Evolutionary conservation across 2,797 vertebrate species (phyloP).

Genomic region (Falco rusticolus): DNA sequence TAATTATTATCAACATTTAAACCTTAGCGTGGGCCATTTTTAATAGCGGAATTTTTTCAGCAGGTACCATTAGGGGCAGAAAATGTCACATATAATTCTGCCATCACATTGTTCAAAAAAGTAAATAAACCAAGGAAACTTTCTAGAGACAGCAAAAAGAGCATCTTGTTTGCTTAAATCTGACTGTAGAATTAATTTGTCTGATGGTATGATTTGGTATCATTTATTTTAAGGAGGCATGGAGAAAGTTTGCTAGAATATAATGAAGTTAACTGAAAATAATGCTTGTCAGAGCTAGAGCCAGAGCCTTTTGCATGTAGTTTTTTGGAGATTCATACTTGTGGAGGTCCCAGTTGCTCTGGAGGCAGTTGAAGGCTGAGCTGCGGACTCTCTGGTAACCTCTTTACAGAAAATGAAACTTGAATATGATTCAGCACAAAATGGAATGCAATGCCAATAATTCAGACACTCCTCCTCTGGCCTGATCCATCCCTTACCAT

Average conservation of each 20-base stretch:
- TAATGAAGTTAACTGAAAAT: slow-evolving; percentile 58
- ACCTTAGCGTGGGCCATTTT: slow-evolving; percentile 82
- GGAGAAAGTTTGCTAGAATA: slow-evolving; percentile 56
- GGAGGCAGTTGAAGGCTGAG: slow-evolving; percentile 73
- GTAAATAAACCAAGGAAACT: slow-evolving; percentile 66
- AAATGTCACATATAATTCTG: slow-evolving; percentile 81
- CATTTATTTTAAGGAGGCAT: slow-evolving; percentile 63
- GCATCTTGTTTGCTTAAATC: slow-evolving; percentile 70
- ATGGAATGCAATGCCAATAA: slow-evolving; percentile 74
- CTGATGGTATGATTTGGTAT: slow-evolving; percentile 50
- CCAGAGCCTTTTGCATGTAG: slow-evolving; percentile 28
- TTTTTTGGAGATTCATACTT: slow-evolving; percentile 47
- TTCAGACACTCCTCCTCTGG: slow-evolving; percentile 76
- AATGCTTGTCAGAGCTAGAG: slow-evolving; percentile 63
- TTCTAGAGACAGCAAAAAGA: slow-evolving; percentile 65
- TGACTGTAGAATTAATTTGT: slow-evolving; percentile 71
- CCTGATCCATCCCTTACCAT: slow-evolving; percentile 73
- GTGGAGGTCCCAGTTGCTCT: slow-evolving; percentile 60
- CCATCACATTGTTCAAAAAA: slow-evolving; percentile 76
- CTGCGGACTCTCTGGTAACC: slow-evolving; percentile 73
- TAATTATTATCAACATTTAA: slow-evolving; percentile 91
- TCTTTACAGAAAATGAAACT: slow-evolving; percentile 79
- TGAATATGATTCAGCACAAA: slow-evolving; percentile 82
- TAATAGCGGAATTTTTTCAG: slow-evolving; percentile 74
- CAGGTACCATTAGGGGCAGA: slow-evolving; percentile 80